These are phyloP conservation scores for Babylonia areolata DNA, from an alignment of 1,140 invertebrate species.

Conservation along the genomic window DNA sequence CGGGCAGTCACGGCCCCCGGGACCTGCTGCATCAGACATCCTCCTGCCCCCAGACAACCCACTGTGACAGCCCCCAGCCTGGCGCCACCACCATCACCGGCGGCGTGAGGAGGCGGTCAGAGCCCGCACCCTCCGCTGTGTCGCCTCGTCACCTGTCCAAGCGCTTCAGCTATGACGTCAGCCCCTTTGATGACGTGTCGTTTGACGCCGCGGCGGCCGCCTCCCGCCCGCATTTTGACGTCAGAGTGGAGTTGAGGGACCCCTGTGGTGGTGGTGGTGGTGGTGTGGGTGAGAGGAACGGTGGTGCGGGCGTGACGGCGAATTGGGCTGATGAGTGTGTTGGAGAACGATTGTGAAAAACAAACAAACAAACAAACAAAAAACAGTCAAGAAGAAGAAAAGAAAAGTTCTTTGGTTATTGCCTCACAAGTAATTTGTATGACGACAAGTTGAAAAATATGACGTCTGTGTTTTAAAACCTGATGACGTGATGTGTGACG, in stretches of 20 bases:
- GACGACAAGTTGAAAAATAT: too few relatives aligned
- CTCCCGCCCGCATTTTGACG: slow-evolving; percentile 12
- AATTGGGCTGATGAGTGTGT: neutral
- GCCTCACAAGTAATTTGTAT: too few relatives aligned
- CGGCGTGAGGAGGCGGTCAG: neutral
- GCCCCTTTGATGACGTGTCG: neutral
- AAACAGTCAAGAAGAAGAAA: neutral
- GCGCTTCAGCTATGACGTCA: neutral
- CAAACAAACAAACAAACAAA: too few relatives aligned
- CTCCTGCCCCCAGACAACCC: neutral
- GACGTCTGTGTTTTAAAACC: too few relatives aligned
- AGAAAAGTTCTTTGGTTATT: neutral
- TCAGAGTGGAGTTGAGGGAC: slow-evolving; percentile 23
- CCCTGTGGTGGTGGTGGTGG: too few relatives aligned
- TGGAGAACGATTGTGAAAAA: neutral
- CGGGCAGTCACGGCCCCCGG: neutral
- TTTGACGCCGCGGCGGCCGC: neutral
- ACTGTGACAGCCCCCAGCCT: neutral
- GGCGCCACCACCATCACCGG: neutral
- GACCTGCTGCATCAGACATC: too few relatives aligned
- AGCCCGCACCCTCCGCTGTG: neutral
- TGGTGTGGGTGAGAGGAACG: neutral
- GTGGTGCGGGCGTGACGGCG: neutral
- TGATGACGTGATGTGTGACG: neutral
- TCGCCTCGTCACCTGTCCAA: neutral